Evolutionary conservation across 2,113 vertebrate species (phyloP), one percentile per base, ranked within the genome.

Genomic region (Thunnus maccoyii): DNA sequence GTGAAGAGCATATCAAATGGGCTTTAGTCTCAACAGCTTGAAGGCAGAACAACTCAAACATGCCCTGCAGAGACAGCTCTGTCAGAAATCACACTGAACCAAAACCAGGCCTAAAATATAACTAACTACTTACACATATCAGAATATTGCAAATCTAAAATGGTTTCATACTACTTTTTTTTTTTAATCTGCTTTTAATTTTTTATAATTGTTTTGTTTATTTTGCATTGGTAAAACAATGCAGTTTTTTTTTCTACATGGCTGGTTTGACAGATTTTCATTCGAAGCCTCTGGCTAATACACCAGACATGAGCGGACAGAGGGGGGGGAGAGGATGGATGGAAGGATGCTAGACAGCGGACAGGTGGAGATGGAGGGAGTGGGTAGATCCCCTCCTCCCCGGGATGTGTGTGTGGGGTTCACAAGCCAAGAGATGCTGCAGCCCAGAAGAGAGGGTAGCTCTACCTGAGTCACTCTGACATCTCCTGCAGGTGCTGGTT

Each of bases 401-500:
- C 83, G n/a, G 82, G 90, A 88, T 89, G 78, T 83, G 82, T 86
- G 85, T 78, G 90, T 90, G 92, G 89, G 90, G 86, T 88, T 93
- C 88, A 94, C 93, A 96, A 96, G 94, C 91, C 89, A 93, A 91
- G 86, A 93, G 92, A 95, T 94, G 94, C 92, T 91, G 94, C 88
- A 95, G 94, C 95, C 94, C 94, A 92, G 91, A 95, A 92, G 88
- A 85, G 90, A 90, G 87, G 89, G 80, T 86, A 90, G 87, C 87
- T 92, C 92, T 95, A 96, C 95, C 95, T 96, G 95, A 95, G 91
- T 95, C 95, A 96, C 93, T 96, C 92, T 95, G 95, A 96, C 95
- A 96, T 95, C 95, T 95, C 95, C 95, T 96, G 95, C 95, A 96
- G 95, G 93, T 95, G 95, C 89, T 95, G 95, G 95, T 96, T 95